Evolutionary conservation across 2,113 vertebrate genomes (phyloP), one percentile per base, ranked within the genome.

Genomic region (Ursus arctos): DNA sequence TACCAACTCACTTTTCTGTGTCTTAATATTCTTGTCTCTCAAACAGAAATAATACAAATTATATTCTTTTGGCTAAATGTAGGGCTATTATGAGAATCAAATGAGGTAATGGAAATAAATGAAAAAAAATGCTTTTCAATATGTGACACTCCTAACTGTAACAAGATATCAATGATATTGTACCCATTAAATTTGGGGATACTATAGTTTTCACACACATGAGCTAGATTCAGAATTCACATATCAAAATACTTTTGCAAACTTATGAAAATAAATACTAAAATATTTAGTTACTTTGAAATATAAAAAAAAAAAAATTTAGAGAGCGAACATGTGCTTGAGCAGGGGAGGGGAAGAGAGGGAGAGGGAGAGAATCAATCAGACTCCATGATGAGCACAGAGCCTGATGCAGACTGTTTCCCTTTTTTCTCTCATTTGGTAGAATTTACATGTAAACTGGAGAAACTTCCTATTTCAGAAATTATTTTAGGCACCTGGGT

Each of bases 391-490:
- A 13, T 74, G 22, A 74, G 40, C 24, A 14, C 24, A 71, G n/a
- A 59, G 57, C 31, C 63, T 67, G 63, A 67, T 67, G 28, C 31
- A 67, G 63, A 0, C 4, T 69, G 0, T 89, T 89, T 77, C 72
- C 16, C n/a, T 93, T 33, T 71, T 82, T 69, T 71, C 28, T 89
- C 77, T 89, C 24, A 28, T 57, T 53, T 94, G 21, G 69, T 94
- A 79, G 59, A 81, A 67, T 67, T 67, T 63, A 22, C 57, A 24
- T 65, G 1, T 77, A 82, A 92, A 61, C 16, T 74, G 21, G n/a
- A 80, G 12, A 88, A 85, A 9, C 3, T 69, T 22, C 7, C 19
- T 87, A 31, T 72, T 98, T 86, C 61, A 77, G 69, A 95, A 90
- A 81, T 53, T 86, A 63, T 74, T 49, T 67, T 16, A 31, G 31